These are phyloP conservation scores for Lymantria monacha DNA, from an alignment of 2,888 invertebrate species.

Conservation along the genomic window DNA sequence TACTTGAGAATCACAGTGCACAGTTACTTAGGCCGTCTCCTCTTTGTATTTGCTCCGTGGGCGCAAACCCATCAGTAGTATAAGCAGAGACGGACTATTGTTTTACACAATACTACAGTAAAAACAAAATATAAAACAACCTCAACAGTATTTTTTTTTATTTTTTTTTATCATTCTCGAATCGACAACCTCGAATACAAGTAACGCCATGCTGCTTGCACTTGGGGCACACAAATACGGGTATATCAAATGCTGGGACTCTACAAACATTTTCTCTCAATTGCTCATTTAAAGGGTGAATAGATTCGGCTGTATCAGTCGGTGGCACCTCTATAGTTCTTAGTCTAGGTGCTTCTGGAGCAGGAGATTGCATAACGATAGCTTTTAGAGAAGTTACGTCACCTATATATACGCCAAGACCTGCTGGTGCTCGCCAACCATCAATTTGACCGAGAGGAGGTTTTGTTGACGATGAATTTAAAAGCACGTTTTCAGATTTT, in stretches of 20 bases:
- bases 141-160: not conserved
- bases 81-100: too few relatives aligned
- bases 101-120: too few relatives aligned
- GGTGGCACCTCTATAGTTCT: not conserved
- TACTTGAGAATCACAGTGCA: too few relatives aligned
- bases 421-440: not conserved
- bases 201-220: not conserved
- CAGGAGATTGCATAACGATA: not conserved
- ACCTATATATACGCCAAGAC: not conserved
- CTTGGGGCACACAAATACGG: not conserved
- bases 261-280: not conserved
- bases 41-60: too few relatives aligned
- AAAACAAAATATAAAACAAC: too few relatives aligned
- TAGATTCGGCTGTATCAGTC: not conserved
- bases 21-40: too few relatives aligned
- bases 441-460: not conserved
- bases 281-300: not conserved
- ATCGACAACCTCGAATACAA: not conserved
- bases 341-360: not conserved
- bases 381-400: not conserved
- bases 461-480: not conserved
- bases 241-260: not conserved
- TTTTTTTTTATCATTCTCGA: not conserved
- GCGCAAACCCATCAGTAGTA: too few relatives aligned
- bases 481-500: not conserved